Conservation (phyloP, 2,888 invertebrate genomes). For the Camptogramma bilineatum region DNA sequence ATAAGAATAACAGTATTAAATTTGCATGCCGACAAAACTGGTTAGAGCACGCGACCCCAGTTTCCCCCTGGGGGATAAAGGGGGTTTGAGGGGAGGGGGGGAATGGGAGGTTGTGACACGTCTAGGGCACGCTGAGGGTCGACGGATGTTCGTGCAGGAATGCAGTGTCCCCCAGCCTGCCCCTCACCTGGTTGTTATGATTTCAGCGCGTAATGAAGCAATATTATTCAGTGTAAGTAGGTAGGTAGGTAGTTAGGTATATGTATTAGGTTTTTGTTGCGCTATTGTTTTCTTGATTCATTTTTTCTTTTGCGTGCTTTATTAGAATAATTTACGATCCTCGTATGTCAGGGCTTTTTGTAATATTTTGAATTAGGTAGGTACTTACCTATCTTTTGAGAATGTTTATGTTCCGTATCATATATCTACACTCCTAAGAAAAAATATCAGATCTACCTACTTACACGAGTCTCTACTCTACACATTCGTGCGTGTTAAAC, state of each 20-base stretch:
- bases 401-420: background rate
- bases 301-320: slow-evolving; percentile 14
- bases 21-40: slow-evolving; percentile 76
- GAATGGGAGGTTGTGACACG: slow-evolving; percentile 58
- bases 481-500: background rate
- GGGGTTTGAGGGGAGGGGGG: background rate
- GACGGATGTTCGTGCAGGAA: slow-evolving; percentile 71
- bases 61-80: slow-evolving; percentile 30
- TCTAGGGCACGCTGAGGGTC: slow-evolving; percentile 58
- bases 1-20: slow-evolving; percentile 81
- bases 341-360: too few relatives aligned
- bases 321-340: background rate
- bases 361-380: too few relatives aligned
- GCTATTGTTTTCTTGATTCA: slow-evolving; percentile 15
- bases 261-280: slow-evolving; percentile 19
- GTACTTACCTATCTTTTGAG: too few relatives aligned
- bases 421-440: too few relatives aligned
- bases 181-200: slow-evolving; percentile 51
- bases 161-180: slow-evolving; percentile 67
- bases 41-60: slow-evolving; percentile 58
- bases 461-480: background rate
- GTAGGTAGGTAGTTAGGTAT: too few relatives aligned
- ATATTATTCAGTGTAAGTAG: slow-evolving; percentile 31
- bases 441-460: background rate
- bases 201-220: slow-evolving; percentile 44